These are phyloP conservation scores for Arothron firmamentum DNA, from an alignment of 2,113 vertebrate species.

Conservation along the genomic window DNA sequence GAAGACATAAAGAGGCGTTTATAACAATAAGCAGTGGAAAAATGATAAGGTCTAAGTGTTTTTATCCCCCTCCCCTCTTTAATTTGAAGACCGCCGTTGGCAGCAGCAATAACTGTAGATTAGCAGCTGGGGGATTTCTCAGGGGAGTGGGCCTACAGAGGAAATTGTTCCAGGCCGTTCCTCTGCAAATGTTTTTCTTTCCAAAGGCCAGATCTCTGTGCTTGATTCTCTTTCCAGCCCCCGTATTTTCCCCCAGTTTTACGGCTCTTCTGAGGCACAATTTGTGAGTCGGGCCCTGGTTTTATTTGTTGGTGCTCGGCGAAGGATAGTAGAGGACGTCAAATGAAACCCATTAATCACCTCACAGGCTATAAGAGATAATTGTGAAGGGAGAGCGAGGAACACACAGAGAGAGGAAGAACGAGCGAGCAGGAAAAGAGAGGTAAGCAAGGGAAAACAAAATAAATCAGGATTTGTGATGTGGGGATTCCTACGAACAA, in stretches of 20 bases:
- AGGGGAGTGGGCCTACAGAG: conserved; percentile 64
- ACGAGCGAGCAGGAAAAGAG: conserved; percentile 38
- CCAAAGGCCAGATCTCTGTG: conserved; percentile 73
- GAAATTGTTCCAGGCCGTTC: conserved; percentile 68
- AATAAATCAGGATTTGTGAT: conserved; percentile 68
- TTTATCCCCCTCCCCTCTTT: conserved; percentile 62
- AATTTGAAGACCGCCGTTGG: conserved; percentile 75
- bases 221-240: conserved; percentile 70
- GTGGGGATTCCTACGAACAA: conserved; percentile 61
- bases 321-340: conserved; percentile 74
- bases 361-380: conserved; percentile 77
- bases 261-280: conserved; percentile 80
- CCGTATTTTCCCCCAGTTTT: conserved; percentile 68
- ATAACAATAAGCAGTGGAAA: conserved; percentile 45
- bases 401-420: conserved; percentile 57
- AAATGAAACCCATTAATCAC: conserved; percentile 85
- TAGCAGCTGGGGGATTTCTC: conserved; percentile 77
- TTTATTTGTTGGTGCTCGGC: conserved; percentile 78
- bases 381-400: conserved; percentile 73
- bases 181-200: conserved; percentile 73
- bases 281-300: conserved; percentile 73
- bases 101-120: conserved; percentile 80
- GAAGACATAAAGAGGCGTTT: conserved; percentile 42
- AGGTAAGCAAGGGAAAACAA: conserved; percentile 59
- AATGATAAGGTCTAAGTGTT: conserved; percentile 65